phyloP scores from a whole-genome alignment of 2,888 invertebrate species.

The Sclerodermus sp. region DNA sequence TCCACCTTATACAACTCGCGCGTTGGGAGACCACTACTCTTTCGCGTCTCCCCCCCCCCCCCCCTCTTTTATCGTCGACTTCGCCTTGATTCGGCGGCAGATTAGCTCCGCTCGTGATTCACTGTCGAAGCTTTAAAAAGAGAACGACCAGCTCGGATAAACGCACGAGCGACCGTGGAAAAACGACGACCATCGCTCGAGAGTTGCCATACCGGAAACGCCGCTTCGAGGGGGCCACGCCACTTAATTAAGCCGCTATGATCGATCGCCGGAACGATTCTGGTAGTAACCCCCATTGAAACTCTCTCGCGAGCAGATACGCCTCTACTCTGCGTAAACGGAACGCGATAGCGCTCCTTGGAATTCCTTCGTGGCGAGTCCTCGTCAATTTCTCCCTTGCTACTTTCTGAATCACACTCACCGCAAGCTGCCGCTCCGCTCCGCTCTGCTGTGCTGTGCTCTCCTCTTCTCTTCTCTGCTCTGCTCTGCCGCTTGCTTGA shows the following conservation, averaged over 20 bases:
- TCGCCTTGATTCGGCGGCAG: slow-evolving; percentile 4
- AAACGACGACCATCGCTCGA: slow-evolving; percentile 7
- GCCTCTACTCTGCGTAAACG: no score
- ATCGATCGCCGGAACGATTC: slow-evolving; percentile 20
- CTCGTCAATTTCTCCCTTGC: no score
- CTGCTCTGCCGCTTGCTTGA: slow-evolving; percentile 3
- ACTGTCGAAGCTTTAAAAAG: slow-evolving; percentile 7
- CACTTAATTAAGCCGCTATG: slow-evolving; percentile 20
- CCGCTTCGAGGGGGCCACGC: slow-evolving; percentile 12
- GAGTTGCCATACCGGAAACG: slow-evolving; percentile 15
- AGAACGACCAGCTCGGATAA: slow-evolving; percentile 3
- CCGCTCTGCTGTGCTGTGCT: slow-evolving; percentile 6
- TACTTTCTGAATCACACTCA: no score
- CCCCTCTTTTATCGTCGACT: neutral
- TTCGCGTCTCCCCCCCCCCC: slow-evolving; percentile 7
- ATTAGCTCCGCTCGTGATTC: slow-evolving; percentile 13
- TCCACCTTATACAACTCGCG: no score
- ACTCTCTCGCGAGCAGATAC: no score
- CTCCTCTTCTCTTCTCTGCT: slow-evolving; percentile 1
- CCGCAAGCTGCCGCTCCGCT: slow-evolving; percentile 8
- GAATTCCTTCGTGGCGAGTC: no score
- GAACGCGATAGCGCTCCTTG: no score
- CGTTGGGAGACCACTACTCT: no score
- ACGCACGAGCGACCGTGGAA: slow-evolving; percentile 2
- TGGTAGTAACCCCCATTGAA: no score